Conservation (phyloP, 2,113 vertebrate species). For the Epinephelus moara region DNA sequence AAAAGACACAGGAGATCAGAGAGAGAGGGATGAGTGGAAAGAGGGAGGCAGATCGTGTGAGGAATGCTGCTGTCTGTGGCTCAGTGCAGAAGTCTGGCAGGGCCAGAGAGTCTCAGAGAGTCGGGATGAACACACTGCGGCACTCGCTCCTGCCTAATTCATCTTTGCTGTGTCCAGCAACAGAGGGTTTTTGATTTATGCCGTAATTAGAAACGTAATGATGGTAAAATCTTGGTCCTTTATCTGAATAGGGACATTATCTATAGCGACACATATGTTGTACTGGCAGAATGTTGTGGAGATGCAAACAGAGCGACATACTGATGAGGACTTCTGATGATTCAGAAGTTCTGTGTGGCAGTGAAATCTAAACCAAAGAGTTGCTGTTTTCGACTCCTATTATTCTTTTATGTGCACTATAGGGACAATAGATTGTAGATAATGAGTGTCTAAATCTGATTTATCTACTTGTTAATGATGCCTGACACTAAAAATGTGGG, state of each 20-base stretch:
- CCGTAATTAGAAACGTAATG: conserved; percentile 35
- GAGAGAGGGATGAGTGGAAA: neutral
- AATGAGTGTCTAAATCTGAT: neutral
- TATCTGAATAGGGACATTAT: neutral
- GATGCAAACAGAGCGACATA: neutral
- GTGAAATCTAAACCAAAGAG: neutral
- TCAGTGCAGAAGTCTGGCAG: conserved; percentile 15
- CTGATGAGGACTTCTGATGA: too few relatives aligned
- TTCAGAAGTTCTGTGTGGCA: neutral
- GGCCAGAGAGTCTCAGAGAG: neutral
- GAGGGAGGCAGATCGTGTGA: neutral
- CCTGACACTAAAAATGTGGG: neutral
- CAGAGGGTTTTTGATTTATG: conserved; percentile 42
- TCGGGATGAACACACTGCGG: conserved; percentile 24
- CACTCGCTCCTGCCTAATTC: conserved; percentile 23
- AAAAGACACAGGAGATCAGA: neutral
- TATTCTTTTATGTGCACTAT: neutral
- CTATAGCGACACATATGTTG: neutral
- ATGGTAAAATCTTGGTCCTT: neutral
- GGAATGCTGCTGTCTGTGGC: conserved; percentile 20
- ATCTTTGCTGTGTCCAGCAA: neutral
- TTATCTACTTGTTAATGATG: neutral
- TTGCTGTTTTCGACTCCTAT: neutral
- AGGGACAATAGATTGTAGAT: neutral
- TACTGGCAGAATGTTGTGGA: neutral